phyloP scores from a whole-genome alignment of 1,140 invertebrate species.

The Hermatobates lingyangjiaoensis region DNA sequence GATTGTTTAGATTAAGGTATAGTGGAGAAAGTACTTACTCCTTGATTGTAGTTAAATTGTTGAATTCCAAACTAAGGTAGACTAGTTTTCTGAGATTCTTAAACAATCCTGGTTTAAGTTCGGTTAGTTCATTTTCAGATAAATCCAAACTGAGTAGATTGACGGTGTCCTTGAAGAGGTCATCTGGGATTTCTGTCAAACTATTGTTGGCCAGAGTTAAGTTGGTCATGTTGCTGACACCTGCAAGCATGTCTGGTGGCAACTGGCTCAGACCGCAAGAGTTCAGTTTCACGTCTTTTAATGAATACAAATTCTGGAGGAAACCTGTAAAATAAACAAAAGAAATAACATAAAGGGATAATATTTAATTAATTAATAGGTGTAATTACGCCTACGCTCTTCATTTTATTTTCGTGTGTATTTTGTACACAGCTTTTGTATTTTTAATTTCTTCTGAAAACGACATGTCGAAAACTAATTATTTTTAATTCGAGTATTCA shows the following conservation, averaged over 20 bases:
- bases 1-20: neutral
- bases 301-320: conserved; percentile 31
- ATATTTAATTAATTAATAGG: too few species aligned
- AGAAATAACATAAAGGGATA: too few species aligned
- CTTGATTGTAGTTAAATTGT: conserved; percentile 24
- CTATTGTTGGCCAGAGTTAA: conserved; percentile 34
- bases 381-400: too few species aligned
- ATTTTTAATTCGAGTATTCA: too few species aligned
- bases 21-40: conserved; percentile 2
- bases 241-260: conserved; percentile 34
- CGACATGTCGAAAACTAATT: too few species aligned
- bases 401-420: too few species aligned
- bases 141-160: conserved; percentile 33
- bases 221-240: conserved; percentile 30
- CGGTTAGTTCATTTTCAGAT: conserved; percentile 30
- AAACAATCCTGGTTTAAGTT: conserved; percentile 33
- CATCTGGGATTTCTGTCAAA: conserved; percentile 29
- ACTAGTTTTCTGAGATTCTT: conserved; percentile 27
- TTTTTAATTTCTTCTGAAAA: too few species aligned
- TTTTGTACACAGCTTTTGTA: too few species aligned
- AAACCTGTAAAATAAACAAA: conserved; percentile 20
- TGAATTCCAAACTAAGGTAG: conserved; percentile 30
- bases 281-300: conserved; percentile 30
- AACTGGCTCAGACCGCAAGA: conserved; percentile 28
- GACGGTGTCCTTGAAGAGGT: conserved; percentile 33